phyloP scores from a whole-genome alignment of 2,797 vertebrate genomes.

The Tragopan temminckii region DNA sequence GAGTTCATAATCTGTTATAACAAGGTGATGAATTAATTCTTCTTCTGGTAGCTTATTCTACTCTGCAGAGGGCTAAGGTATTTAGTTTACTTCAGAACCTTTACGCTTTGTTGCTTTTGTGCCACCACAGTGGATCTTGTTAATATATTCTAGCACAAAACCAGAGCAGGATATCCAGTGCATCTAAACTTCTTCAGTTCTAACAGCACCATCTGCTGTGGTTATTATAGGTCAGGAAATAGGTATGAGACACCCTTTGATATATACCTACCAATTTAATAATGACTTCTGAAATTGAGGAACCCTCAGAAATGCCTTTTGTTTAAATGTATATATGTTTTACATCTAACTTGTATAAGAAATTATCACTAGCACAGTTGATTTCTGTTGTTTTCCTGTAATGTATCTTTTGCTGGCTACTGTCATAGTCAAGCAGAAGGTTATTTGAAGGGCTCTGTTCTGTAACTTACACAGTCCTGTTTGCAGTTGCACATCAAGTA shows the following conservation, averaged over 20 bases:
- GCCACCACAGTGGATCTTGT: neutral
- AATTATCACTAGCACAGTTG: conserved; percentile 17
- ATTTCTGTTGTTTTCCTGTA: neutral
- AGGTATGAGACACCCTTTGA: too few species aligned
- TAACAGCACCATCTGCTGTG: neutral
- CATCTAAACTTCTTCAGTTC: neutral
- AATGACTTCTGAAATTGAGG: neutral
- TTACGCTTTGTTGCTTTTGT: neutral
- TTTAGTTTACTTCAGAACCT: neutral
- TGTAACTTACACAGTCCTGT: neutral
- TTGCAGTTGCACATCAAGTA: neutral
- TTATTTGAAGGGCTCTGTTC: neutral
- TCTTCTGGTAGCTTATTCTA: neutral
- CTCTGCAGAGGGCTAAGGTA: neutral
- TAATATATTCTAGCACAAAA: neutral
- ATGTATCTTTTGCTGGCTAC: neutral
- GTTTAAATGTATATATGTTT: neutral
- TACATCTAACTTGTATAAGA: neutral
- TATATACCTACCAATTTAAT: neutral
- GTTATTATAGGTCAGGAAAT: neutral
- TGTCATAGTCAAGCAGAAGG: neutral
- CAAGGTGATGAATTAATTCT: conserved; percentile 81
- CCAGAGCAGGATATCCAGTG: neutral
- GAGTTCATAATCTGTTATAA: conserved; percentile 92
- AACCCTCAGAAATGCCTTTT: neutral